These are phyloP conservation scores for Brachyrhaphis roseni DNA, from an alignment of 2,797 vertebrate species.

Conservation along the genomic window DNA sequence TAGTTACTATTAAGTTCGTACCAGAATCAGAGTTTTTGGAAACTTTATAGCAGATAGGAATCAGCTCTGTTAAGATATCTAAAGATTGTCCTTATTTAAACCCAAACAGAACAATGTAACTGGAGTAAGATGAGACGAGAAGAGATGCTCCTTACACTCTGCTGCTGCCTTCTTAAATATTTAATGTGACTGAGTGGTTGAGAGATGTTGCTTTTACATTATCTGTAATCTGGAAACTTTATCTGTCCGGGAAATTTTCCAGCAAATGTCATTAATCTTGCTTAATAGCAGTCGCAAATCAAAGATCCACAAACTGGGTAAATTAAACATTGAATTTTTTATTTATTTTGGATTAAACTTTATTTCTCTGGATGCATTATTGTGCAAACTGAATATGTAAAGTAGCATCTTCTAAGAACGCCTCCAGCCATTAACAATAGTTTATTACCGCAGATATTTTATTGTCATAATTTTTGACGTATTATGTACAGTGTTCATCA, in stretches of 20 bases:
- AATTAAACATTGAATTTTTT: neutral
- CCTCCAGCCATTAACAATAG: neutral
- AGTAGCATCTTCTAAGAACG: neutral
- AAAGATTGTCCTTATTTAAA: neutral
- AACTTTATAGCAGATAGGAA: neutral
- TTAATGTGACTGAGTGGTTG: neutral
- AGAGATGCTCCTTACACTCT: neutral
- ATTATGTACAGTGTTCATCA: neutral
- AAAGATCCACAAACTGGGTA: neutral
- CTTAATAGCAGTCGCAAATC: neutral
- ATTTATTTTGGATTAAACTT: neutral
- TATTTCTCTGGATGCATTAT: neutral
- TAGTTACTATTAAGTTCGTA: neutral
- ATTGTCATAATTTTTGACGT: neutral
- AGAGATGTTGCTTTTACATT: neutral
- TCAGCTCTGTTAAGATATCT: neutral
- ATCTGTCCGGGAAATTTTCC: neutral
- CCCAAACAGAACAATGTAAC: neutral
- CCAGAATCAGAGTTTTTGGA: neutral
- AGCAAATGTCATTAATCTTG: neutral
- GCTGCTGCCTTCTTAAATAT: neutral
- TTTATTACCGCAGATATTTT: neutral
- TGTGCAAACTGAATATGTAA: neutral
- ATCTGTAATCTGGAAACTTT: neutral
- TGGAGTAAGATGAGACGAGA: neutral